Conservation (phyloP, 2,797 vertebrate species). For the Harpagifer antarcticus region DNA sequence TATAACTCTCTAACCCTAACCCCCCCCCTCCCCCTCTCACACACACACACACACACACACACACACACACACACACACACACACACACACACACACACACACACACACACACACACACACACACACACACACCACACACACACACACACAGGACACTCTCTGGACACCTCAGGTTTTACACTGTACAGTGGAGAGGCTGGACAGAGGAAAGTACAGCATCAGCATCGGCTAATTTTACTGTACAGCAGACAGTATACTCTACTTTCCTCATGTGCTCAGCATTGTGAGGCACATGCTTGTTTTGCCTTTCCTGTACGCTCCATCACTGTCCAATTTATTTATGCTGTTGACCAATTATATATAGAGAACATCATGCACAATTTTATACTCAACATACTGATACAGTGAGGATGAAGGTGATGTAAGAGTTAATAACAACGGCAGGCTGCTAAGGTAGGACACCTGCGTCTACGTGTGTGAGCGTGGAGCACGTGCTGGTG, state of each 20-base stretch:
- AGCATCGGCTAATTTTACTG: constrained; percentile 81
- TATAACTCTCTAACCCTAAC: constrained; percentile 78
- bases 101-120: no score
- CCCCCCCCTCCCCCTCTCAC: constrained; percentile 30
- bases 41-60: no score
- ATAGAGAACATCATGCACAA: background rate
- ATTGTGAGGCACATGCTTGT: constrained; percentile 39
- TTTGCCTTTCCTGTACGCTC: constrained; percentile 38
- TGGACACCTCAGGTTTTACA: constrained; percentile 78
- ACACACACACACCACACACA: no score
- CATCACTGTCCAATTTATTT: constrained; percentile 27
- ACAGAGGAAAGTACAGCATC: constrained; percentile 76
- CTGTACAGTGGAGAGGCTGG: constrained; percentile 66
- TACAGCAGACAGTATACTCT: constrained; percentile 64
- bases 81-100: no score
- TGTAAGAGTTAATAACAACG: constrained; percentile 42
- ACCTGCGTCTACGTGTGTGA: constrained; percentile 45
- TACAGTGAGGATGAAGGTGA: constrained; percentile 5
- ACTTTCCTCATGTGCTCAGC: constrained; percentile 68
- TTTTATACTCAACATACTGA: constrained; percentile 1
- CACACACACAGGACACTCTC: constrained; percentile 65
- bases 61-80: no score
- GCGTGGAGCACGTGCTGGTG: constrained; percentile 21
- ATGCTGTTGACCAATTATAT: constrained; percentile 20
- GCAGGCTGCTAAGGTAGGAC: constrained; percentile 53